Conservation (phyloP, 64 coral and sea anemone genomes). For the Pachyseris speciosa region DNA sequence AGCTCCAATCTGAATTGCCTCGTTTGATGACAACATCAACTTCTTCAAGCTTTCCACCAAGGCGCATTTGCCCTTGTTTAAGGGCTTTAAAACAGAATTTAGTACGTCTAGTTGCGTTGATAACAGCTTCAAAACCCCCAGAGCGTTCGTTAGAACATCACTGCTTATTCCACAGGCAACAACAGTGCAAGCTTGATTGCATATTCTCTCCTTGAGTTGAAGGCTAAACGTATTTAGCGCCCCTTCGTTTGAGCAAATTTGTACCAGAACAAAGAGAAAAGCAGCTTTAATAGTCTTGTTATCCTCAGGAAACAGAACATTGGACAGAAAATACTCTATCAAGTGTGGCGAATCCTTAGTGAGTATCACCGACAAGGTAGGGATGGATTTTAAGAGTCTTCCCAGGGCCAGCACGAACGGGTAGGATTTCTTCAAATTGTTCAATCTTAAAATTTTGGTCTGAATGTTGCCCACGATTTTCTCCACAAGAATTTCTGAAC, state of each 20-base stretch:
- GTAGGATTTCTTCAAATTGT: constrained; percentile 78
- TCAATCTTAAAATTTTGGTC: constrained; percentile 31
- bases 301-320: constrained; percentile 75
- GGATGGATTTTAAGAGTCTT: constrained; percentile 56
- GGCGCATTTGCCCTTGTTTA: background rate
- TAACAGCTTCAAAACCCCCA: constrained; percentile 33
- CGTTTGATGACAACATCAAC: constrained; percentile 65
- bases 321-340: constrained; percentile 62
- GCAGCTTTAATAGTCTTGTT: constrained; percentile 51
- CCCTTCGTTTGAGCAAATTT: constrained; percentile 44
- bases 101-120: background rate
- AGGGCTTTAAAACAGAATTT: background rate
- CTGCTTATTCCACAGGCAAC: background rate
- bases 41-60: constrained; percentile 70
- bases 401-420: constrained; percentile 71
- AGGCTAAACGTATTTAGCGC: background rate
- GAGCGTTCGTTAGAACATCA: constrained; percentile 40
- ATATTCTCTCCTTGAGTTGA: constrained; percentile 41
- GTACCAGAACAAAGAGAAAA: constrained; percentile 64
- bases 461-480: constrained; percentile 74
- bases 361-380: constrained; percentile 60
- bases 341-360: constrained; percentile 34
- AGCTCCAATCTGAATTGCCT: constrained; percentile 74
- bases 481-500: constrained; percentile 65
- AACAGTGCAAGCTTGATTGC: constrained; percentile 10